Conservation (phyloP, 1,140 invertebrate genomes). For the Zaprionus ghesquierei region DNA sequence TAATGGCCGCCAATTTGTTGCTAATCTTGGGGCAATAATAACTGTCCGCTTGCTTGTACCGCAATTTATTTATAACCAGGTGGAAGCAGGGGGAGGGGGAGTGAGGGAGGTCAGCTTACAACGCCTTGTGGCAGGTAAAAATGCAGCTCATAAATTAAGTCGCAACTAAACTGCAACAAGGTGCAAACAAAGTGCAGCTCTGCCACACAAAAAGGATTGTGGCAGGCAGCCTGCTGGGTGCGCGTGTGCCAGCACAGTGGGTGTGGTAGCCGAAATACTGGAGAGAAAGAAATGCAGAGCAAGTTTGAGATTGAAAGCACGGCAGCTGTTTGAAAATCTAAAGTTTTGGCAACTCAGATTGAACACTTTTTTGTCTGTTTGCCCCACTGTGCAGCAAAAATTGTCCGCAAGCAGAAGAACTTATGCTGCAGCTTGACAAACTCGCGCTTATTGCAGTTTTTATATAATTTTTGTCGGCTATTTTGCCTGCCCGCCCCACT, state of each 20-base stretch:
- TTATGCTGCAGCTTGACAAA: neutral
- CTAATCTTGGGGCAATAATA: conserved; percentile 34
- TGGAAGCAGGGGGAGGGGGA: neutral
- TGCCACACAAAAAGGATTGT: conserved; percentile 12
- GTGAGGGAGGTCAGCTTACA: conserved; percentile 26
- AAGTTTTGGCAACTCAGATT: no score
- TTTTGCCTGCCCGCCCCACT: neutral
- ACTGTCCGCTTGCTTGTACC: neutral
- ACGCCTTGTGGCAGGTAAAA: conserved; percentile 53
- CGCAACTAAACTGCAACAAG: conserved; percentile 66
- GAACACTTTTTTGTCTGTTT: neutral
- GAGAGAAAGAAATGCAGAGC: neutral
- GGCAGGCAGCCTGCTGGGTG: neutral
- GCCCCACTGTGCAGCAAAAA: neutral
- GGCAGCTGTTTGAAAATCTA: no score
- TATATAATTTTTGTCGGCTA: neutral
- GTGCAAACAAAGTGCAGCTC: conserved; percentile 29
- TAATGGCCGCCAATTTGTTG: conserved; percentile 35
- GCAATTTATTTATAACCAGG: conserved; percentile 25
- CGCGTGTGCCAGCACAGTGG: neutral
- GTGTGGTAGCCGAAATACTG: neutral
- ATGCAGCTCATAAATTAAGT: conserved; percentile 76
- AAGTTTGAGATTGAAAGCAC: neutral
- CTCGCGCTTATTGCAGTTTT: neutral
- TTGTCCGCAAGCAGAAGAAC: neutral